Percentiles rank a stretch among this genome's conserved stretches.
These are phyloP conservation scores for Aporrectodea caliginosa DNA, from an alignment of 1,140 invertebrate species.

Conservation along the genomic window DNA sequence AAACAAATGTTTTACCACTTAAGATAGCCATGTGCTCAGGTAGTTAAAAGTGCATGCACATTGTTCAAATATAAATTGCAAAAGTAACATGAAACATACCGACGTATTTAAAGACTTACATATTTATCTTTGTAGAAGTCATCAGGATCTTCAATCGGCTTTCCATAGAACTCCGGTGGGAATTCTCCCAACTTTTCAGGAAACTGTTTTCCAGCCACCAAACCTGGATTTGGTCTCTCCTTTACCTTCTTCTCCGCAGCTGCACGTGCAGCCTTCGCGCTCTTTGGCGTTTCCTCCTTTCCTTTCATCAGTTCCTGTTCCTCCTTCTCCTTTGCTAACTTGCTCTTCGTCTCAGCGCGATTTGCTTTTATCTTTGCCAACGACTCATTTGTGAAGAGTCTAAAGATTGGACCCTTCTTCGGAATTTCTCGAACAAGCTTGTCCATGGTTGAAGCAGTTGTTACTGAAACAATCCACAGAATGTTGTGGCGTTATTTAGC, in stretches of 20 bases:
- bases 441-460: too few relatives aligned
- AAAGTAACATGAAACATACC: too few relatives aligned
- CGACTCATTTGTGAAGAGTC: conserved; percentile 95
- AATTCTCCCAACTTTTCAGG: conserved; percentile 34
- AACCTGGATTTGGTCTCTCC: conserved; percentile 18
- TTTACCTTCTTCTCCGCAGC: conserved; percentile 17
- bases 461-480: too few relatives aligned
- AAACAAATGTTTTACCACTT: too few relatives aligned
- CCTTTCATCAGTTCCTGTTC: too few relatives aligned
- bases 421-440: neutral
- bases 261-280: neutral
- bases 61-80: too few relatives aligned
- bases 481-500: too few relatives aligned
- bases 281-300: neutral
- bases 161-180: conserved; percentile 59
- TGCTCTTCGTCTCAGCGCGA: conserved; percentile 74
- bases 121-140: conserved; percentile 24
- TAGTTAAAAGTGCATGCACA: too few relatives aligned
- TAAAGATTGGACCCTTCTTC: conserved; percentile 61
- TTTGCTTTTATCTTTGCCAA: conserved; percentile 85
- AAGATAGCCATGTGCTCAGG: too few relatives aligned
- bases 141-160: conserved; percentile 89
- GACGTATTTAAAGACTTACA: too few relatives aligned
- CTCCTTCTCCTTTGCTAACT: neutral
- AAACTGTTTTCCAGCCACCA: conserved; percentile 20